Evolutionary conservation across 2,888 invertebrate species (phyloP).

Genomic region (Parapristionchus giblindavisi): DNA sequence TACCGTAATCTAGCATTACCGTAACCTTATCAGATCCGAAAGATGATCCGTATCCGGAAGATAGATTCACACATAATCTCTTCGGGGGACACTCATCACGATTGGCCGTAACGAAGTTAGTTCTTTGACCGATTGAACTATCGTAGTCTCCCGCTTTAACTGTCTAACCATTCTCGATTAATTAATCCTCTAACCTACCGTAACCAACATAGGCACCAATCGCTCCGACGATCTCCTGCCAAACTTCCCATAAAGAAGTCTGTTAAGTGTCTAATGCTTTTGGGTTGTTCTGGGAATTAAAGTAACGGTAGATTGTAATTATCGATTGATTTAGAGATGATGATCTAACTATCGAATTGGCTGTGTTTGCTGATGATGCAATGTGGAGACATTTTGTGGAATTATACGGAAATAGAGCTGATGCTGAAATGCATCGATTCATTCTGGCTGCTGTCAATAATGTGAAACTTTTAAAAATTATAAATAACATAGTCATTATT

Average conservation of each 20-base stretch:
- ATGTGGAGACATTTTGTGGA: constrained; percentile 60
- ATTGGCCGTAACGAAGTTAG: constrained; percentile 38
- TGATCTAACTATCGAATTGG: constrained; percentile 59
- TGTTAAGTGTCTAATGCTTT: neutral
- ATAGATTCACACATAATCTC: constrained; percentile 38
- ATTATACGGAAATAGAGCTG: constrained; percentile 50
- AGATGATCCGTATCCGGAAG: constrained; percentile 60
- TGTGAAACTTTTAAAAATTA: constrained; percentile 42
- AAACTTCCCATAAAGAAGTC: constrained; percentile 25
- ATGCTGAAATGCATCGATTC: constrained; percentile 62
- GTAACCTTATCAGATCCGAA: constrained; percentile 45
- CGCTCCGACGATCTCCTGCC: constrained; percentile 30
- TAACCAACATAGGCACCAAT: constrained; percentile 7
- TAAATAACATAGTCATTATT: too few species aligned
- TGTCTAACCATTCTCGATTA: constrained; percentile 4
- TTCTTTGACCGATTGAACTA: neutral
- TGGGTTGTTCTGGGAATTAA: neutral
- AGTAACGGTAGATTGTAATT: neutral
- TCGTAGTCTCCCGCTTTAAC: neutral
- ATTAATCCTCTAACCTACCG: constrained; percentile 35
- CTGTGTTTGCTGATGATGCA: constrained; percentile 64
- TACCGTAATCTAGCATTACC: neutral
- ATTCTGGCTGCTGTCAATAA: constrained; percentile 67
- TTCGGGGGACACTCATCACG: constrained; percentile 33
- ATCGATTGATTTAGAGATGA: constrained; percentile 36